Evolutionary conservation across 1,140 invertebrate genomes (phyloP).

Genomic region (Drosophila yakuba): DNA sequence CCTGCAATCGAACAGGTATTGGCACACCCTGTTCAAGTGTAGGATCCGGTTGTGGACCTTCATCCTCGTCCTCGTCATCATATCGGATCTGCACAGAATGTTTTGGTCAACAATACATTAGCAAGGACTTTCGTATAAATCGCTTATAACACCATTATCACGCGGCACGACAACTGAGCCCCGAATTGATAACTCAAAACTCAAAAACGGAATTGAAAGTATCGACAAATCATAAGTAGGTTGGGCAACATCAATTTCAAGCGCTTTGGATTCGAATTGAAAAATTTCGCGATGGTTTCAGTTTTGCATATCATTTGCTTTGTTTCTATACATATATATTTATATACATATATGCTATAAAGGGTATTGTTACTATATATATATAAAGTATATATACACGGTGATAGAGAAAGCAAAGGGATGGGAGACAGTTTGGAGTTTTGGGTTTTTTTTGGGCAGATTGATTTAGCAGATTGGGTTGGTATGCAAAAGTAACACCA

Average conservation of each 20-base stretch:
- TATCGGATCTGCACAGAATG: slow-evolving; percentile 90
- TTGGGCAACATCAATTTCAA: slow-evolving; percentile 53
- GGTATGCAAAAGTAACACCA: slow-evolving; percentile 56
- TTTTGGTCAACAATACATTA: slow-evolving; percentile 20
- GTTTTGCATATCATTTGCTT: slow-evolving; percentile 68
- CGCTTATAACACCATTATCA: neutral
- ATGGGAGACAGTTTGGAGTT: neutral
- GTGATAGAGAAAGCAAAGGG: neutral
- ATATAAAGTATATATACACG: slow-evolving; percentile 41
- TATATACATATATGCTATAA: slow-evolving; percentile 23
- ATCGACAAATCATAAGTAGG: slow-evolving; percentile 45
- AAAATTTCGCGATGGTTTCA: slow-evolving; percentile 61
- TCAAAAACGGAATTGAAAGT: slow-evolving; percentile 42
- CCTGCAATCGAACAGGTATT: slow-evolving; percentile 94
- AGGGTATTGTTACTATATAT: slow-evolving; percentile 1
- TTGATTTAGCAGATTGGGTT: neutral
- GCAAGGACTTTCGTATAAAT: slow-evolving; percentile 1
- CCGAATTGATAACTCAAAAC: slow-evolving; percentile 11
- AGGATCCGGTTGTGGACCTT: slow-evolving; percentile 96
- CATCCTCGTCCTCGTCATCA: slow-evolving; percentile 98
- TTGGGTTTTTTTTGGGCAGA: neutral
- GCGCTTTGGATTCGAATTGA: slow-evolving; percentile 35
- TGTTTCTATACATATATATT: slow-evolving; percentile 29
- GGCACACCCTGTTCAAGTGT: slow-evolving; percentile 96
- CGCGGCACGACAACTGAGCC: neutral